These are phyloP conservation scores for Gymnoscelis rufifasciata DNA, from an alignment of 2,888 invertebrate genomes.

Conservation along the genomic window DNA sequence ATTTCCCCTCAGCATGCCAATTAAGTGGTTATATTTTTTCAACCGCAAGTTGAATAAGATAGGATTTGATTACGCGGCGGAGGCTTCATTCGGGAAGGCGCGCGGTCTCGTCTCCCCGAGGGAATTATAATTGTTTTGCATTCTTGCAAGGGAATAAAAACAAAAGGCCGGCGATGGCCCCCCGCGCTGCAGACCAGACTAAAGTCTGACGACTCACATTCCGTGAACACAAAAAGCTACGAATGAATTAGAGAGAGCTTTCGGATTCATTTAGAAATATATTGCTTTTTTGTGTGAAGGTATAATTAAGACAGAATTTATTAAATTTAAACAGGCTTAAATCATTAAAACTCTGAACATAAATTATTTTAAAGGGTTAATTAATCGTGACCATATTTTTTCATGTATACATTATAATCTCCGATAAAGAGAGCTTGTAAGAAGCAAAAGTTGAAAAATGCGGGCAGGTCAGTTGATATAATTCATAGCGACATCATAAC, in stretches of 20 bases:
- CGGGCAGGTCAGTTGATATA: slow-evolving; percentile 1
- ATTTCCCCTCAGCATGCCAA: slow-evolving; percentile 49
- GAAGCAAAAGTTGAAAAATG: too few relatives aligned
- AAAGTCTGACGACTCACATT: slow-evolving; percentile 76
- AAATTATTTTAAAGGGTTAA: too few relatives aligned
- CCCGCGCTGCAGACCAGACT: slow-evolving; percentile 72
- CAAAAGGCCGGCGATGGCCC: slow-evolving; percentile 69
- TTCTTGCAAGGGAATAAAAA: slow-evolving; percentile 77
- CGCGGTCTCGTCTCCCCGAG: slow-evolving; percentile 66
- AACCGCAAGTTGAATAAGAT: slow-evolving; percentile 65
- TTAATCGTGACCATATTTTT: too few relatives aligned
- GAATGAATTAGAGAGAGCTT: slow-evolving; percentile 63
- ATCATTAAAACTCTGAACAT: neutral
- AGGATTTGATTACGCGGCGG: slow-evolving; percentile 56
- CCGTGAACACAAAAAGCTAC: slow-evolving; percentile 70
- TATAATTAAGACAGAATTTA: slow-evolving; percentile 30
- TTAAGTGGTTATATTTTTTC: slow-evolving; percentile 54
- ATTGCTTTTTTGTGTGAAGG: slow-evolving; percentile 29
- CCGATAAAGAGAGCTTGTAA: too few relatives aligned
- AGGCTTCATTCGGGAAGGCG: slow-evolving; percentile 56
- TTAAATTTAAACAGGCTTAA: neutral
- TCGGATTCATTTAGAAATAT: slow-evolving; percentile 36
- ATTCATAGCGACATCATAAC: slow-evolving; percentile 20
- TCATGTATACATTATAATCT: too few relatives aligned
- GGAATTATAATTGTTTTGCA: slow-evolving; percentile 79